Conservation (phyloP, 1,140 invertebrate species). For the Papilio dardanus region DNA sequence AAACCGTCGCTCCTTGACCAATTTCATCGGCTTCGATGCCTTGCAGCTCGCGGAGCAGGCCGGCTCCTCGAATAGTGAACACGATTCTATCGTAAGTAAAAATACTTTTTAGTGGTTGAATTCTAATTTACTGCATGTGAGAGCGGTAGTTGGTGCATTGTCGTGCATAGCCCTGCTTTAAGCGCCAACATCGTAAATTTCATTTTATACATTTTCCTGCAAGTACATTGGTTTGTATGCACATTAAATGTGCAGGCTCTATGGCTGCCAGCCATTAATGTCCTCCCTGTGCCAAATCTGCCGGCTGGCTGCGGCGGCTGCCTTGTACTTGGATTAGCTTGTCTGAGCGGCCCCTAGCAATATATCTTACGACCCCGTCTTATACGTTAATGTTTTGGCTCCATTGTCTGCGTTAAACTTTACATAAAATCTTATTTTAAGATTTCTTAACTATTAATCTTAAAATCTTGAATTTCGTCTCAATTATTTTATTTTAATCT, state of each 20-base stretch:
- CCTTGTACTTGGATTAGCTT: constrained; percentile 65
- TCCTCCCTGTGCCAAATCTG: constrained; percentile 69
- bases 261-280: constrained; percentile 74
- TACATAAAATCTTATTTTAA: neutral
- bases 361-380: constrained; percentile 18
- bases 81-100: constrained; percentile 56
- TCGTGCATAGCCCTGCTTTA: constrained; percentile 58
- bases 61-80: constrained; percentile 45
- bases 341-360: constrained; percentile 38
- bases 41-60: constrained; percentile 49
- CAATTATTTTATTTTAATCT: too few relatives aligned
- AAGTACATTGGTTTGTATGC: constrained; percentile 71
- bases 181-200: constrained; percentile 49
- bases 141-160: neutral
- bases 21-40: constrained; percentile 59
- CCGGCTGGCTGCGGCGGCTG: constrained; percentile 40
- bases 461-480: too few relatives aligned
- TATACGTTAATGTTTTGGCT: constrained; percentile 31
- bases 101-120: too few relatives aligned
- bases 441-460: too few relatives aligned
- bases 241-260: constrained; percentile 64
- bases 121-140: too few relatives aligned
- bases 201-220: neutral
- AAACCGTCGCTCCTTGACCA: constrained; percentile 63
- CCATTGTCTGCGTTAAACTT: neutral